These are phyloP conservation scores for Trematomus bernacchii DNA, from an alignment of 2,797 vertebrate species.

Conservation along the genomic window DNA sequence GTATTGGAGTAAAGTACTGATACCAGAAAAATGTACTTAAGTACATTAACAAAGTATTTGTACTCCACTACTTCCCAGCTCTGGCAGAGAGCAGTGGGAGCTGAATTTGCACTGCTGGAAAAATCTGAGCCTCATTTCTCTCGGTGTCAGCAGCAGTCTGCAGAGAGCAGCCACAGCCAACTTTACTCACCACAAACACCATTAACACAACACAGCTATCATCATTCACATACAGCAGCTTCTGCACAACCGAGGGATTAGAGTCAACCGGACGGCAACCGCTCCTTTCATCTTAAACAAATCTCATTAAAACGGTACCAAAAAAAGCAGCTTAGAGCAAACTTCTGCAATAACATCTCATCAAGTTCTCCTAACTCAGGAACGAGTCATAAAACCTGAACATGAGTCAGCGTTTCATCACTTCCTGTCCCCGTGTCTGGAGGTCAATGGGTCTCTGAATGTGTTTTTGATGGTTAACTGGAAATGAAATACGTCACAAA, in stretches of 20 bases:
- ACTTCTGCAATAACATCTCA: constrained; percentile 34
- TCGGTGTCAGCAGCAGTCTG: constrained; percentile 36
- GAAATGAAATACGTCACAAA: too few species aligned
- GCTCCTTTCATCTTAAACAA: constrained; percentile 31
- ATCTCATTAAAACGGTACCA: too few species aligned
- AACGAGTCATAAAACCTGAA: too few species aligned
- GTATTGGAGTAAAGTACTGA: too few species aligned
- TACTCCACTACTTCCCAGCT: too few species aligned
- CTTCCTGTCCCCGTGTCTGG: too few species aligned
- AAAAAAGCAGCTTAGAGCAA: neutral
- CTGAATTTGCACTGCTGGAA: constrained; percentile 46
- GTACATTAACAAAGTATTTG: too few species aligned
- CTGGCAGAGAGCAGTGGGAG: too few species aligned
- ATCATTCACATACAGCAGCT: constrained; percentile 53
- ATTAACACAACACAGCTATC: constrained; percentile 55
- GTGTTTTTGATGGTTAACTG: too few species aligned
- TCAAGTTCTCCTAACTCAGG: constrained; percentile 23
- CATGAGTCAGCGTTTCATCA: too few species aligned
- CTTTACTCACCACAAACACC: constrained; percentile 56
- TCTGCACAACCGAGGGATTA: constrained; percentile 19
- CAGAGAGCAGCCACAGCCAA: constrained; percentile 45
- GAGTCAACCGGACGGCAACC: constrained; percentile 4
- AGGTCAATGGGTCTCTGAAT: too few species aligned
- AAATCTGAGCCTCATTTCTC: constrained; percentile 41
- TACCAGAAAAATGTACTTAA: too few species aligned